These are phyloP conservation scores for Falco cherrug DNA, from an alignment of 2,797 vertebrate species.

Conservation along the genomic window DNA sequence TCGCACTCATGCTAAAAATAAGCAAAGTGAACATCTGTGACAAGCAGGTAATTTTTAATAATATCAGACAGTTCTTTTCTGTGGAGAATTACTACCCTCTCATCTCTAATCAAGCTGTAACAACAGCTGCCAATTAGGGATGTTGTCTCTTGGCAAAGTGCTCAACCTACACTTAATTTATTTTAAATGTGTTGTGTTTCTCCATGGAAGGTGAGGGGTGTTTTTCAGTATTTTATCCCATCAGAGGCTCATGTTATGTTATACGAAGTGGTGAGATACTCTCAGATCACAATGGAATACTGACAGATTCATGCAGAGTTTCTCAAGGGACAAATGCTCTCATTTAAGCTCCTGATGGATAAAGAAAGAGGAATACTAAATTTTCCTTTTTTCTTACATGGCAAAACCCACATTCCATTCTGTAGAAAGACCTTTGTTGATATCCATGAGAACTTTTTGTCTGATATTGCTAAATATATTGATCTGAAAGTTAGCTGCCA, in stretches of 20 bases:
- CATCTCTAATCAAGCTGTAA: slow-evolving; percentile 68
- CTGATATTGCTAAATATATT: not conserved
- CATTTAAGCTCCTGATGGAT: not conserved
- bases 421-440: not conserved
- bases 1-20: slow-evolving; percentile 36
- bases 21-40: slow-evolving; percentile 45
- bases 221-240: not conserved
- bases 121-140: slow-evolving; percentile 70
- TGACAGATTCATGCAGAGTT: not conserved
- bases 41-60: slow-evolving; percentile 72
- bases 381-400: not conserved
- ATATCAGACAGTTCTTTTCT: slow-evolving; percentile 63
- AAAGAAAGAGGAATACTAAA: not conserved
- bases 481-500: not conserved
- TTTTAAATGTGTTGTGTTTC: slow-evolving; percentile 57
- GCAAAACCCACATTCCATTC: not conserved
- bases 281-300: not conserved
- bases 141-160: slow-evolving; percentile 55
- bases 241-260: not conserved
- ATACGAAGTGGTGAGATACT: not conserved
- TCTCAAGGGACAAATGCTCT: not conserved
- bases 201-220: not conserved
- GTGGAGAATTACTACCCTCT: slow-evolving; percentile 72
- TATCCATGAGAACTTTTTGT: not conserved
- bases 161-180: slow-evolving; percentile 57